phyloP scores from a whole-genome alignment of 2,888 invertebrate species.

The Saturnia pavonia region DNA sequence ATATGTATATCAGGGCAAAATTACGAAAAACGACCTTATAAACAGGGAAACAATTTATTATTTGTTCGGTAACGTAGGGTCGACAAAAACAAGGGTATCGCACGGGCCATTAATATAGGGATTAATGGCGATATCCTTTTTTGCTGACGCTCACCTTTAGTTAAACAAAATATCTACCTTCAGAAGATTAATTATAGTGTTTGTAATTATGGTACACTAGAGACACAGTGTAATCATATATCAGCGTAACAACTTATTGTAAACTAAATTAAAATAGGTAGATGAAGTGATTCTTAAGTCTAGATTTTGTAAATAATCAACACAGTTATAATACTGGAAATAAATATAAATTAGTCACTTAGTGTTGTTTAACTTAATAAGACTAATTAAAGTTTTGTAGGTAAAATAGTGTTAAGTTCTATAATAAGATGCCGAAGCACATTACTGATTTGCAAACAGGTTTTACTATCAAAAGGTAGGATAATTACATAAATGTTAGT shows the following conservation, averaged over 20 bases:
- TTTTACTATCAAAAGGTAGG: too few species aligned
- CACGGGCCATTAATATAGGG: slow-evolving; percentile 49
- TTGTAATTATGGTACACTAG: background rate
- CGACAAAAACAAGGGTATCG: slow-evolving; percentile 41
- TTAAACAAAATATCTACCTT: slow-evolving; percentile 9
- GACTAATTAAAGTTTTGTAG: too few species aligned
- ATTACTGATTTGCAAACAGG: too few species aligned
- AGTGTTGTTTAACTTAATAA: too few species aligned
- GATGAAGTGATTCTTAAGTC: too few species aligned
- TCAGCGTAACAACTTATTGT: background rate
- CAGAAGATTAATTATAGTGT: slow-evolving; percentile 10
- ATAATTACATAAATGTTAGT: too few species aligned
- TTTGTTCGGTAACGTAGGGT: slow-evolving; percentile 32
- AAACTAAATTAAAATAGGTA: background rate
- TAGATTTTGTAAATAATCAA: too few species aligned
- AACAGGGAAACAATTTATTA: slow-evolving; percentile 15
- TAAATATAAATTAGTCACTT: too few species aligned
- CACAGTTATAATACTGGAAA: too few species aligned
- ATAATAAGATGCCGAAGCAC: too few species aligned
- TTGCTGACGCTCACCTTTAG: slow-evolving; percentile 21
- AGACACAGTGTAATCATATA: background rate
- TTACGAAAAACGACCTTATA: slow-evolving; percentile 4
- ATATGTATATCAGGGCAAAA: background rate
- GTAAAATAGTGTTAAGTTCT: too few species aligned
- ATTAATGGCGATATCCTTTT: slow-evolving; percentile 46